Evolutionary conservation across 2,797 vertebrate genomes (phyloP).

Genomic region (Phoeniculus purpureus): DNA sequence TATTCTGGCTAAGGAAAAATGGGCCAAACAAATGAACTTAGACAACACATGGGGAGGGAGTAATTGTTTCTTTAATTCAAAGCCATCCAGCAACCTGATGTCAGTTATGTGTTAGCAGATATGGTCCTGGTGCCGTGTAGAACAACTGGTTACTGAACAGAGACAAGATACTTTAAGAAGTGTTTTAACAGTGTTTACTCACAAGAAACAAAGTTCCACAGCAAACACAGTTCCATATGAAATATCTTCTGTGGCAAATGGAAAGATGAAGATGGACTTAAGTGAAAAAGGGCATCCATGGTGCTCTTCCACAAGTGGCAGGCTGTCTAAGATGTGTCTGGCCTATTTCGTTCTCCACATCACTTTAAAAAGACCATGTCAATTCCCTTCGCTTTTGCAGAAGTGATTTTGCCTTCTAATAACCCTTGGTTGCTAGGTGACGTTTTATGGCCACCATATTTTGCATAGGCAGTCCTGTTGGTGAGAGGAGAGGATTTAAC

Average conservation of each 20-base stretch:
- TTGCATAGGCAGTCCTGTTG: background rate
- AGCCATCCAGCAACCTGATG: background rate
- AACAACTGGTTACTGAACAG: constrained; percentile 5
- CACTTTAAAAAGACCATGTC: background rate
- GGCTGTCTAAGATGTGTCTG: background rate
- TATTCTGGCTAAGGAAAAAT: constrained; percentile 11
- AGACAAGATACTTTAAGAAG: background rate
- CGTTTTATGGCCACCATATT: background rate
- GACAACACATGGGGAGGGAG: background rate
- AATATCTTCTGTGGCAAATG: background rate
- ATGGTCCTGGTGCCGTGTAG: background rate
- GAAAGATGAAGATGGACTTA: background rate
- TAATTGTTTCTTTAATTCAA: constrained; percentile 22
- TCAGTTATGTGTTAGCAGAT: background rate
- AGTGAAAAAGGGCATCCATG: background rate
- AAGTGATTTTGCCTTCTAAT: background rate
- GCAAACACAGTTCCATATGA: background rate
- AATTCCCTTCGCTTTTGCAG: background rate
- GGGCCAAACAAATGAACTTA: background rate
- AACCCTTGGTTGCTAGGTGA: background rate
- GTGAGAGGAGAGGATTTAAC: background rate
- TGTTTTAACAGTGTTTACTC: constrained; percentile 7
- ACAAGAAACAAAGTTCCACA: background rate
- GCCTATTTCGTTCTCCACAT: background rate
- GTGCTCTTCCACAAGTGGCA: background rate